Percentiles rank a stretch among this genome's conserved stretches.
Conservation (phyloP, 2,113 vertebrate genomes). For the Nicator chloris region DNA sequence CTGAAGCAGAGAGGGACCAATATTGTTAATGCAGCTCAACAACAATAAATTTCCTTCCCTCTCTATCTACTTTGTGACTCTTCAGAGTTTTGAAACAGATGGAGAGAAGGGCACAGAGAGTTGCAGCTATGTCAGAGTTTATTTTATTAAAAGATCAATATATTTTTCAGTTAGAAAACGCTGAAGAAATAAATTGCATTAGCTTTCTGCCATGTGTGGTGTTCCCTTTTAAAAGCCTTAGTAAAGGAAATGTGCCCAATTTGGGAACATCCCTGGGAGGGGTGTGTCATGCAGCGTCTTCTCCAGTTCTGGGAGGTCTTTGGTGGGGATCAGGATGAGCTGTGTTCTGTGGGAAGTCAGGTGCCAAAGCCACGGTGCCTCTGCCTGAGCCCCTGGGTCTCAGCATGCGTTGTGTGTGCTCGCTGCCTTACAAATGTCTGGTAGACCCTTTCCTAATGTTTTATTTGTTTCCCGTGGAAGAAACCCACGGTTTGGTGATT, state of each 20-base stretch:
- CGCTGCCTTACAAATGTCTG: neutral
- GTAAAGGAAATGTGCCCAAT: neutral
- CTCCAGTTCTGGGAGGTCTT: neutral
- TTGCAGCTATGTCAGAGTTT: neutral
- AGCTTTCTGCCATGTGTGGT: neutral
- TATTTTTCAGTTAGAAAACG: neutral
- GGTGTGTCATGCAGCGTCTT: neutral
- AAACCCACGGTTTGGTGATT: neutral
- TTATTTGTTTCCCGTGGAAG: neutral
- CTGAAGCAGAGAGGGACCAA: neutral
- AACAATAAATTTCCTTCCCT: neutral
- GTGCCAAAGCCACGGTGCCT: neutral
- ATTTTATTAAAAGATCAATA: neutral
- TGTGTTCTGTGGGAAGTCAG: neutral
- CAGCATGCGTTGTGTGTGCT: fast-evolving
- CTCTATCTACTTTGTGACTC: neutral
- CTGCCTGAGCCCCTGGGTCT: neutral
- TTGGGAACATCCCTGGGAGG: neutral
- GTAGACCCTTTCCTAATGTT: neutral
- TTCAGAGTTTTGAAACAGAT: neutral
- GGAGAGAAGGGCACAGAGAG: neutral
- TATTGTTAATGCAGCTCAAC: neutral
- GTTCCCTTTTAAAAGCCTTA: neutral
- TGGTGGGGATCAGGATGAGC: neutral
- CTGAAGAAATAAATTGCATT: neutral